Base-by-base conservation (phyloP, 1,140 invertebrate species). In the Ruditapes philippinarum region DNA sequence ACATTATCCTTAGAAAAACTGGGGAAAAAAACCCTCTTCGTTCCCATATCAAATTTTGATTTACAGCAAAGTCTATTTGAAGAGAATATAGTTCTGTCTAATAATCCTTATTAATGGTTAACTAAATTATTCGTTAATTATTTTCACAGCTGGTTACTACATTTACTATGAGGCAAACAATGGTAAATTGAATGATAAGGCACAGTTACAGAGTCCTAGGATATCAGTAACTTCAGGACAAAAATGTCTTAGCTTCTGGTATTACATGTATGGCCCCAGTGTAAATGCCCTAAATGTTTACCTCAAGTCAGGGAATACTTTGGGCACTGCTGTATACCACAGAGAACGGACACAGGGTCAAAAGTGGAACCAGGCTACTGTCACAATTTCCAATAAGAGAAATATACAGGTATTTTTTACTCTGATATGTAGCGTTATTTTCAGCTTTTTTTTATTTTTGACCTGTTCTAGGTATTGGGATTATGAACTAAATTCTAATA, bases 111-210 rank as follows among this genome's bases (percentile, higher is more conserved):
- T n/a, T n/a, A n/a, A n/a, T n/a, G n/a, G n/a, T n/a, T n/a, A n/a
- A n/a, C n/a, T n/a, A n/a, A n/a, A n/a, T n/a, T n/a, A n/a, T n/a
- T n/a, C n/a, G n/a, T n/a, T n/a, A n/a, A 1, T 3, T 57, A 57
- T 57, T 11, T 11, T n/a, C 91, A 60, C 68, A 92, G 90, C 31
- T 88, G 92, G 92, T 0, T 94, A 92, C 62, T 95, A 95, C 91
- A 92, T 94, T 28, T 95, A 93, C 80, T 94, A 93, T 40, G 94
- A 95, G 73, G 90, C 93, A 0, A 92, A 92, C 0, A 89, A 92
- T 0, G 82, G 81, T 49, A 83, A 74, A 9, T 93, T 95, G 14
- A 97, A 98, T 93, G 78, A 91, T 62, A 88, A 80, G 49, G 91
- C 92, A 3, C 87, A 89, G 57, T 7, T 91, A 0, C 88, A 91